Percentiles rank a stretch among this genome's conserved stretches.
These are phyloP conservation scores for Saxidomus purpurata DNA, from an alignment of 1,140 invertebrate species.

Conservation along the genomic window DNA sequence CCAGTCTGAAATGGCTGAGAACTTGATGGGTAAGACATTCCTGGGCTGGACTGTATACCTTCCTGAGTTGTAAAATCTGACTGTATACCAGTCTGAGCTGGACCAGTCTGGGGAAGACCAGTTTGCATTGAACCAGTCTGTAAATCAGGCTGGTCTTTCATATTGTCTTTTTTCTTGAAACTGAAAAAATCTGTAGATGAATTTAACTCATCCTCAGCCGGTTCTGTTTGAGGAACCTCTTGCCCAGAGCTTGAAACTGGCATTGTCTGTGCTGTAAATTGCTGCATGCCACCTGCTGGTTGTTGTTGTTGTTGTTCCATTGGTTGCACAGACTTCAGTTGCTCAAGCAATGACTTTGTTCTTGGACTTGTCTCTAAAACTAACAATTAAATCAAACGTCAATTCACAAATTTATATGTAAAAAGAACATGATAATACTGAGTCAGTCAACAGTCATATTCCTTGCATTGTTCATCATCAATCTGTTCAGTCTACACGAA, in stretches of 20 bases:
- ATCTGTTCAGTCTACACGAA: too few relatives aligned
- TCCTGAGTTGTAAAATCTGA: background rate
- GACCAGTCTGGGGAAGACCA: conserved; percentile 26
- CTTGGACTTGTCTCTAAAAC: conserved; percentile 35
- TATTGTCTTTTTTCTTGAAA: conserved; percentile 58
- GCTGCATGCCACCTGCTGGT: background rate
- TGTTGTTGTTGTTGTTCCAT: background rate
- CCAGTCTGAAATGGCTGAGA: conserved; percentile 40
- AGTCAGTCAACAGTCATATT: too few relatives aligned
- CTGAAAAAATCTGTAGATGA: conserved; percentile 60
- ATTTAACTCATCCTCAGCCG: conserved; percentile 50
- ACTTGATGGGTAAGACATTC: background rate
- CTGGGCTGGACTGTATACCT: background rate
- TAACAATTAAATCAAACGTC: background rate
- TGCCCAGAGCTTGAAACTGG: background rate
- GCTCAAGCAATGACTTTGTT: conserved; percentile 34
- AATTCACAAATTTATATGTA: too few relatives aligned
- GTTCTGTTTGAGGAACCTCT: background rate
- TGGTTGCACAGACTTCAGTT: background rate
- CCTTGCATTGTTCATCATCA: too few relatives aligned
- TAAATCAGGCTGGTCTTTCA: background rate
- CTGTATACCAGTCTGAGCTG: background rate
- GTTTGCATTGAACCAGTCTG: conserved; percentile 8
- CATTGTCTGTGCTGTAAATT: background rate
- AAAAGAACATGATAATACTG: too few relatives aligned